A percentile compares a stretch with the other conserved stretches of the same genome.
Conservation (phyloP, 2,113 vertebrate genomes). For the Heterochromis multidens region DNA sequence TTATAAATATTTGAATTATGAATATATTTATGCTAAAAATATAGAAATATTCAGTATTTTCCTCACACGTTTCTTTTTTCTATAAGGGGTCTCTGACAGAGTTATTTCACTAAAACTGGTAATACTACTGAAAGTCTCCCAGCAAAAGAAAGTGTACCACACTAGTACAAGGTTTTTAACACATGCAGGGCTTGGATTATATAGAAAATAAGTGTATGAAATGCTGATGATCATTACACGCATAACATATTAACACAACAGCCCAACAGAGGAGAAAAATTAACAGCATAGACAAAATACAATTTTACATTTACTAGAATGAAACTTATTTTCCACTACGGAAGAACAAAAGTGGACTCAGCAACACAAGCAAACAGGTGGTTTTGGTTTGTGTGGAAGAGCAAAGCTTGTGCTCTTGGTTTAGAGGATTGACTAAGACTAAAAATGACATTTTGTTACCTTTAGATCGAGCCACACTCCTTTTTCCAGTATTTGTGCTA, state of each 20-base stretch:
- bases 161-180: neutral
- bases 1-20: conserved; percentile 11
- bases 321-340: neutral
- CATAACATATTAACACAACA: neutral
- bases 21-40: conserved; percentile 36
- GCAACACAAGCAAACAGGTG: neutral
- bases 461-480: neutral
- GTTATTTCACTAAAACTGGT: neutral
- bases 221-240: neutral
- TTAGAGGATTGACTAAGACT: neutral
- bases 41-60: neutral
- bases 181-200: neutral
- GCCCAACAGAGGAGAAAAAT: neutral
- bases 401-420: neutral
- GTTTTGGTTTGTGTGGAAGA: neutral
- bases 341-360: neutral
- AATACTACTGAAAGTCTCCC: conserved; percentile 33
- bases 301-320: neutral
- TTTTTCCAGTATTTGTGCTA: neutral
- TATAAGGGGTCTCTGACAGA: neutral
- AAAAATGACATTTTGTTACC: neutral
- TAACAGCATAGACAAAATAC: neutral
- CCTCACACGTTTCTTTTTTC: neutral
- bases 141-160: neutral
- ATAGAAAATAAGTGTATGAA: neutral